These are phyloP conservation scores for Eugnorisma glareosa DNA, from an alignment of 2,888 invertebrate genomes.

Conservation along the genomic window DNA sequence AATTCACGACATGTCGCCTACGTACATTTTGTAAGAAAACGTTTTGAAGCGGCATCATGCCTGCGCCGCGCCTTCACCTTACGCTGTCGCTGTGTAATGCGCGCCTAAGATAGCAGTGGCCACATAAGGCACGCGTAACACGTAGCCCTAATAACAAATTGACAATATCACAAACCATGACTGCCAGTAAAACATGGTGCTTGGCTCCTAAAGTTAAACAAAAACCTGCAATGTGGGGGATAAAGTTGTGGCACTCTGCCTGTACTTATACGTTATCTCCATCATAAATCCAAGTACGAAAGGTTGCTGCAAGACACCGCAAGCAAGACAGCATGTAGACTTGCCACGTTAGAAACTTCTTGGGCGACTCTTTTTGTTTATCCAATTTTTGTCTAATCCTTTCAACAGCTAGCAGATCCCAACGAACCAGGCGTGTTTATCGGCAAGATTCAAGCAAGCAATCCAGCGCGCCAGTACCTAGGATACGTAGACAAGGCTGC, in stretches of 20 bases:
- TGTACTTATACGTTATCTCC: background rate
- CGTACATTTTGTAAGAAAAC: too few species aligned
- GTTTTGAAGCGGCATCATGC: too few species aligned
- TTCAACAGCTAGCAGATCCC: conserved; percentile 89
- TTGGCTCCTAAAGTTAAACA: background rate
- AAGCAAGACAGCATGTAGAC: background rate
- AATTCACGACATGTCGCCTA: too few species aligned
- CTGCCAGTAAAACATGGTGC: background rate
- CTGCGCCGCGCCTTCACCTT: too few species aligned
- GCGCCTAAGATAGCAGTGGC: background rate
- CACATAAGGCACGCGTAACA: background rate
- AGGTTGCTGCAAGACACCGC: background rate
- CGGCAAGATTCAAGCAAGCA: conserved; percentile 97
- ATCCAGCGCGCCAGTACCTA: conserved; percentile 97
- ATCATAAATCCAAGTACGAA: background rate
- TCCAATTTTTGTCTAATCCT: fast-evolving
- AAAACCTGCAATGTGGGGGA: background rate
- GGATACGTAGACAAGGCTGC: conserved; percentile 98
- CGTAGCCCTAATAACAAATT: background rate
- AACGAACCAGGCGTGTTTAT: conserved; percentile 99
- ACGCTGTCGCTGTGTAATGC: too few species aligned
- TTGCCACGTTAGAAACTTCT: background rate
- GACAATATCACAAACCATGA: background rate
- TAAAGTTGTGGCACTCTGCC: background rate
- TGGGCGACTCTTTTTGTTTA: background rate